Conservation (phyloP, 2,797 vertebrate genomes). For the Siniperca obscura region DNA sequence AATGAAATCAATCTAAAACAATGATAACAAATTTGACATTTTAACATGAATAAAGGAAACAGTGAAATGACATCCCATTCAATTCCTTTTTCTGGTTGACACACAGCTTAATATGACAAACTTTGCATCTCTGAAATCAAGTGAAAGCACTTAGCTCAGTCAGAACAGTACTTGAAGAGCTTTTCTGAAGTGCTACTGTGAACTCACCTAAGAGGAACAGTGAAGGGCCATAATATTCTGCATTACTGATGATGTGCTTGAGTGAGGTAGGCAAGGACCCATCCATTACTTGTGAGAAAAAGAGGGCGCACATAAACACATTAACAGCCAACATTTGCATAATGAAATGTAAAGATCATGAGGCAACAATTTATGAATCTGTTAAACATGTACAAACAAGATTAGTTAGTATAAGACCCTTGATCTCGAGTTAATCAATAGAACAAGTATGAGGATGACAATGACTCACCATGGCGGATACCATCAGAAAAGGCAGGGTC, state of each 20-base stretch:
- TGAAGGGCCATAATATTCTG: conserved; percentile 97
- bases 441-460: neutral
- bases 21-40: conserved; percentile 7
- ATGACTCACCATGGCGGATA: conserved; percentile 92
- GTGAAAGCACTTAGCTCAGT: neutral
- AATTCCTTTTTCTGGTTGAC: neutral
- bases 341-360: neutral
- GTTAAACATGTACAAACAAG: neutral
- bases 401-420: neutral
- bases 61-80: conserved; percentile 10
- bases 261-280: conserved; percentile 98
- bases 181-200: conserved; percentile 10
- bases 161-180: neutral
- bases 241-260: conserved; percentile 99
- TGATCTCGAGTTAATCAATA: neutral
- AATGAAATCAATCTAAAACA: conserved; percentile 25
- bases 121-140: neutral
- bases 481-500: conserved; percentile 97
- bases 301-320: conserved; percentile 6
- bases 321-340: conserved; percentile 24
- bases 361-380: neutral
- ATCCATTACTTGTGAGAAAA: conserved; percentile 91
- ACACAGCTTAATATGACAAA: neutral
- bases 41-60: neutral
- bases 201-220: conserved; percentile 95